A percentile compares a stretch with the other conserved stretches of the same genome.
phyloP scores from a whole-genome alignment of 2,113 vertebrate species.

The Psephotus haematonotus region DNA sequence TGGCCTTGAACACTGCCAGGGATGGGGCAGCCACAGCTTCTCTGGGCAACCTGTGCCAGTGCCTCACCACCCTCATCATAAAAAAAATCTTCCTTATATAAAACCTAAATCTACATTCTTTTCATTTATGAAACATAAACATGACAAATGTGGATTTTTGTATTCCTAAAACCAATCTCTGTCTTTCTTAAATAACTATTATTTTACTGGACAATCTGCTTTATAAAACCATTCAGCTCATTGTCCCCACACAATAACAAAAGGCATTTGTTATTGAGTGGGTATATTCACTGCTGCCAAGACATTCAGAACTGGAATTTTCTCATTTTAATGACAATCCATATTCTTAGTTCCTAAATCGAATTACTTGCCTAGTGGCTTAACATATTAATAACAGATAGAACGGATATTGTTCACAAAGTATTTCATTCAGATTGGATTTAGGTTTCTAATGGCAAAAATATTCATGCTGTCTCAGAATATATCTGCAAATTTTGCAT shows the following conservation, averaged over 20 bases:
- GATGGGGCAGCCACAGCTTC: neutral
- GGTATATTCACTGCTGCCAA: neutral
- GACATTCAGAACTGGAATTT: neutral
- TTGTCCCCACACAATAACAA: neutral
- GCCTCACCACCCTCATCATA: accelerated
- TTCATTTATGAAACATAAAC: neutral
- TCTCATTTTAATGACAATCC: neutral
- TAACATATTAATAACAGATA: neutral
- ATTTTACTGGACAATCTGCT: neutral
- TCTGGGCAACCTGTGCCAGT: neutral
- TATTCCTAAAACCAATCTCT: neutral
- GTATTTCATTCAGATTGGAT: neutral
- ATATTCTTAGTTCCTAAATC: neutral
- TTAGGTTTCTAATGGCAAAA: neutral
- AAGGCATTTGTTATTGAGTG: neutral
- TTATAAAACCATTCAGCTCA: neutral
- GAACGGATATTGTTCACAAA: neutral
- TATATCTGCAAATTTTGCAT: neutral
- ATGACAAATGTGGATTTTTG: accelerated
- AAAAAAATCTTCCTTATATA: neutral
- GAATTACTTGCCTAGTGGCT: neutral
- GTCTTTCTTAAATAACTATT: neutral
- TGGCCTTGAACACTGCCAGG: neutral
- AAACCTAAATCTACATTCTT: neutral
- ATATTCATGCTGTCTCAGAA: neutral